A percentile compares a stretch with the other conserved stretches of the same genome.
Evolutionary conservation across 1,140 invertebrate species (phyloP).

Genomic region (Microplitis demolitor): DNA sequence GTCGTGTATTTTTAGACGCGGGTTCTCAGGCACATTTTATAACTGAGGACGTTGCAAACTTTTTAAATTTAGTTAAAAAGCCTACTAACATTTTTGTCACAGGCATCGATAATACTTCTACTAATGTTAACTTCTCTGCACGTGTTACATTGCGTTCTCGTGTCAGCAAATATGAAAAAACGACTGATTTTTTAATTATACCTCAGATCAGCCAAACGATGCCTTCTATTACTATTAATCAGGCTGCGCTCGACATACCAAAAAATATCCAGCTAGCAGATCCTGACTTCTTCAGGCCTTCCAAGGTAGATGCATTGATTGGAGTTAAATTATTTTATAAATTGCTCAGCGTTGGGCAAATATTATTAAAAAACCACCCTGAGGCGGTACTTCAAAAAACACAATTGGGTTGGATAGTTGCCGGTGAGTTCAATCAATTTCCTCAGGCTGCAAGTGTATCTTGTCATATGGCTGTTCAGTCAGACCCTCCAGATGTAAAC

Average conservation of each 20-base stretch:
- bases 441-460: neutral
- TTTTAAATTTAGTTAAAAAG: neutral
- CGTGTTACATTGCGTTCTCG: too few species aligned
- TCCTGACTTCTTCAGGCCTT: too few species aligned
- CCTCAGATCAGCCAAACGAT: slow-evolving; percentile 15
- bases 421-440: slow-evolving; percentile 7
- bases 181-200: slow-evolving; percentile 15
- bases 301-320: too few species aligned
- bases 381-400: slow-evolving; percentile 30
- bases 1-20: slow-evolving; percentile 27
- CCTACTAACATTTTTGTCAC: neutral
- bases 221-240: neutral
- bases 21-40: slow-evolving; percentile 27
- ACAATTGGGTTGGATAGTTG: slow-evolving; percentile 28
- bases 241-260: slow-evolving; percentile 1
- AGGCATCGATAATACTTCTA: too few species aligned
- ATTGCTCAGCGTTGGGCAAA: too few species aligned
- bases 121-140: too few species aligned
- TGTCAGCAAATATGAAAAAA: neutral
- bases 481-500: slow-evolving; percentile 7
- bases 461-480: neutral
- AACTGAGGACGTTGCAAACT: slow-evolving; percentile 9
- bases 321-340: too few species aligned
- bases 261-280: too few species aligned
- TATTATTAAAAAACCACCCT: neutral